Conservation (phyloP, 1,140 invertebrate genomes). For the Panulirus ornatus region DNA sequence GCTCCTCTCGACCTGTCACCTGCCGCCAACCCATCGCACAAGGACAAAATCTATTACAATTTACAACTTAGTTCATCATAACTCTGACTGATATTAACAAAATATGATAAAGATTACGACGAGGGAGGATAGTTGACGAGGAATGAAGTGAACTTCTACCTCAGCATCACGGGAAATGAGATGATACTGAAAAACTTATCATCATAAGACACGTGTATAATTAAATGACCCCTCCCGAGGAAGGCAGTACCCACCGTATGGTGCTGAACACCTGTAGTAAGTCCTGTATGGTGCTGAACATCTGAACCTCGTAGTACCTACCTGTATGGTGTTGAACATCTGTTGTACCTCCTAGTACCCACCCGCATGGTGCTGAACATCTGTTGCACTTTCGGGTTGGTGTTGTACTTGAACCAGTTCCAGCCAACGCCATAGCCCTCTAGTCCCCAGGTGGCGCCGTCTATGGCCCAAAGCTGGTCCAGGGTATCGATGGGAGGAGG, state of each 20-base stretch:
- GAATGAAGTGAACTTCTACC: not conserved
- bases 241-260: no score
- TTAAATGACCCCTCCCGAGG: no score
- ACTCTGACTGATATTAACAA: no score
- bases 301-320: not conserved
- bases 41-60: no score
- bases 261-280: no score
- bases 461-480: conserved; percentile 1
- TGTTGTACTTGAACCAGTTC: not conserved
- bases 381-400: not conserved
- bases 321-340: conserved; percentile 31
- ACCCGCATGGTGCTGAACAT: no score
- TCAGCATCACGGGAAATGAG: not conserved
- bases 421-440: conserved; percentile 37
- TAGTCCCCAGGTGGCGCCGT: conserved; percentile 33
- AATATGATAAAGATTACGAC: no score
- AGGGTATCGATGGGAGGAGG: conserved; percentile 24
- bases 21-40: not conserved
- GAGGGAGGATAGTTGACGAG: no score
- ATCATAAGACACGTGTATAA: no score
- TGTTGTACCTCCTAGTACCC: not conserved
- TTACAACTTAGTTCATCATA: no score
- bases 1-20: conserved; percentile 34
- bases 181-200: no score
- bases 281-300: no score